These are phyloP conservation scores for Danaus plexippus DNA, from an alignment of 1,140 invertebrate species.

Conservation along the genomic window DNA sequence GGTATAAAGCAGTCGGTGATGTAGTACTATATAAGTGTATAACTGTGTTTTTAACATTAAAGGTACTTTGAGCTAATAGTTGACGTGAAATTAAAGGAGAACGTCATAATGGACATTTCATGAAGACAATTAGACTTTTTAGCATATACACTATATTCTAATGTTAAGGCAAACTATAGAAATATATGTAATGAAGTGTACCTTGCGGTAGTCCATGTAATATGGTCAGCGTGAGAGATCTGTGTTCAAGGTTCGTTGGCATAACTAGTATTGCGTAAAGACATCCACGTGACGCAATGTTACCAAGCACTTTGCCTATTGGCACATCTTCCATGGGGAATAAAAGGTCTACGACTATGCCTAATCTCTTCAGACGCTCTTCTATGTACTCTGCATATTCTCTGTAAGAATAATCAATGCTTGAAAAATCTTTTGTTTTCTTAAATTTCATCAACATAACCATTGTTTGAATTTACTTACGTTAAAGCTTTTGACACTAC, in stretches of 20 bases:
- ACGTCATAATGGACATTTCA: no score
- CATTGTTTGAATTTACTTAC: constrained; percentile 71
- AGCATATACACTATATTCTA: no score
- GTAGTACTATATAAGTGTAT: no score
- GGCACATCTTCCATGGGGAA: constrained; percentile 92
- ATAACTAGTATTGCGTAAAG: constrained; percentile 91
- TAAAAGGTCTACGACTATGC: constrained; percentile 87
- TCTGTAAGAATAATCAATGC: constrained; percentile 25
- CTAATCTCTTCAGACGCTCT: constrained; percentile 82
- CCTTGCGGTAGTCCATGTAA: constrained; percentile 92
- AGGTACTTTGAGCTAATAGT: no score
- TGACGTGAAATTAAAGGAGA: no score
- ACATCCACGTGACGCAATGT: constrained; percentile 86
- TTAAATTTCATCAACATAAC: not conserved
- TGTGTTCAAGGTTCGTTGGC: constrained; percentile 86
- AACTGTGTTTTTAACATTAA: constrained; percentile 7
- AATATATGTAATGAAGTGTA: constrained; percentile 42
- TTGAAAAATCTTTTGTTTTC: not conserved
- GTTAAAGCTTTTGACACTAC: constrained; percentile 84
- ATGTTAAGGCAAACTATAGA: no score
- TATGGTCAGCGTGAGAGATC: constrained; percentile 92
- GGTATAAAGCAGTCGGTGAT: no score
- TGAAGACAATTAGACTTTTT: no score
- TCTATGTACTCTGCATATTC: constrained; percentile 93
- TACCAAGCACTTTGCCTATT: constrained; percentile 87